phyloP scores from a whole-genome alignment of 2,888 invertebrate species.

The Thysanoteuthis rhombus region DNA sequence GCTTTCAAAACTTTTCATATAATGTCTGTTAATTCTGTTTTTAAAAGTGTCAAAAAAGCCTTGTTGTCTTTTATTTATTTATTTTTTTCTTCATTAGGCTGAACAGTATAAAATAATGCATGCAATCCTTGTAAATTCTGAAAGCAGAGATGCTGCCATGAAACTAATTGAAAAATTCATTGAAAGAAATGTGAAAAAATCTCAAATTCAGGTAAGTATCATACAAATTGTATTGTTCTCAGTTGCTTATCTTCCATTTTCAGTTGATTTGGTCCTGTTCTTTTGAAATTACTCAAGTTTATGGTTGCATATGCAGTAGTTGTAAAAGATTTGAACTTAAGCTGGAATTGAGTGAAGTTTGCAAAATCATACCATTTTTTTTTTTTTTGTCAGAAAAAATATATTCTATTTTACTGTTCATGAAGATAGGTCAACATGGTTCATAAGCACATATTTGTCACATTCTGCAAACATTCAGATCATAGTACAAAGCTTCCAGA shows the following conservation, averaged over 20 bases:
- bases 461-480: too few species aligned
- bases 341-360: too few species aligned
- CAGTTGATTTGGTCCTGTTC: neutral
- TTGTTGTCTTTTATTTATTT: neutral
- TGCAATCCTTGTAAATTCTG: conserved; percentile 82
- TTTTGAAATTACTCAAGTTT: too few species aligned
- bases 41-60: neutral
- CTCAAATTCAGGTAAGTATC: conserved; percentile 79
- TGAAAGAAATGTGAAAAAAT: conserved; percentile 83
- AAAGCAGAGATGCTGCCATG: conserved; percentile 82
- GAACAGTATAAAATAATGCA: conserved; percentile 85
- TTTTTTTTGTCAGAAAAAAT: too few species aligned
- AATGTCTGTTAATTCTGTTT: neutral
- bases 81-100: conserved; percentile 66
- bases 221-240: neutral
- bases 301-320: too few species aligned
- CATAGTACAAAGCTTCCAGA: too few species aligned
- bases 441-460: too few species aligned
- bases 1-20: neutral
- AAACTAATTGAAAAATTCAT: conserved; percentile 83
- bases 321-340: too few species aligned
- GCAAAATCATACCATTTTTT: too few species aligned
- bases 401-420: too few species aligned
- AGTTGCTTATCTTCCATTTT: neutral
- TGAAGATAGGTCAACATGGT: too few species aligned